Evolutionary conservation across 2,113 vertebrate genomes (phyloP), one percentile per base, ranked within the genome.

Genomic region (Carollia perspicillata): DNA sequence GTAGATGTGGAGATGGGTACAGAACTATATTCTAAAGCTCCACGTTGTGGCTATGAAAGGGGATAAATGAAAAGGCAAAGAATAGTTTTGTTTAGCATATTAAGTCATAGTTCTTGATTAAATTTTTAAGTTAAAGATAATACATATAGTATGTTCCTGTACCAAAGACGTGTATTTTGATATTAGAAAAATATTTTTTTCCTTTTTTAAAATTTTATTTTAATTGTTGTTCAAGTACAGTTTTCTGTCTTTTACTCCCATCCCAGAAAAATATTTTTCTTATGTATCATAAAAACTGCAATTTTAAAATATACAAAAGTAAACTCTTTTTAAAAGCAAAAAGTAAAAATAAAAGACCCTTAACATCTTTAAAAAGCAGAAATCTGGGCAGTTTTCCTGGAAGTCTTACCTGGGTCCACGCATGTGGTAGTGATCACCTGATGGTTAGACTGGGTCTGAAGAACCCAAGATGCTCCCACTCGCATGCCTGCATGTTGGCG

Each of bases 181-280:
- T 93, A 69, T 79, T 86, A 94, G 77, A 93, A 93, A 96, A 95
- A 63, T 86, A 81, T 89, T 75, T 89, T 90, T 94, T 89, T 90
- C 93, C 42, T 42, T 42, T 42, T 42, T 42, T 42, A 5, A n/a
- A 5, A 42, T 42, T 42, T 8, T 42, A 42, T 42, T 42, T 42
- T 42, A 42, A 42, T 42, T 42, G 42, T 42, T 42, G 42, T 42
- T 42, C 42, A 42, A 42, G 42, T 42, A 42, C 42, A 42, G 42
- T 42, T 42, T 42, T 42, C 42, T 42, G 42, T 42, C 42, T 42
- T 42, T 42, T 42, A 42, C 42, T 42, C 42, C 42, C 42, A 42
- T 42, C 42, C 42, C 42, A 4, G 5, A 4, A 42, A 96, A 95
- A 63, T 86, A 81, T 89, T 75, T 89, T 90, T 94, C n/a, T 49